Conservation (phyloP, 2,797 vertebrate species). For the Mus spretus region DNA sequence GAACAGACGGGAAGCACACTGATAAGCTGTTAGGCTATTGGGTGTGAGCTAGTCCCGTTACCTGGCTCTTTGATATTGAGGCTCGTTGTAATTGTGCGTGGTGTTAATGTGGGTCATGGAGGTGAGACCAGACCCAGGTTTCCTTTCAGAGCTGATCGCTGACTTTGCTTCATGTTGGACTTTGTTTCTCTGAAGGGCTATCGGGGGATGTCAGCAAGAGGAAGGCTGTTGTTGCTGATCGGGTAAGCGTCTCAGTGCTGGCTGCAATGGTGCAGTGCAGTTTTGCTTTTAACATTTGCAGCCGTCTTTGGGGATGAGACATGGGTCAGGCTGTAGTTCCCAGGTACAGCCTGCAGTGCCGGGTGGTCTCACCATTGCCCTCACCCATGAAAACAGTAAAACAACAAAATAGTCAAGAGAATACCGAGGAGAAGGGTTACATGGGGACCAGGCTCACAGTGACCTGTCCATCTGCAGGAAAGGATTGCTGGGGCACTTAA, state of each 20-base stretch:
- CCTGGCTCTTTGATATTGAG: neutral
- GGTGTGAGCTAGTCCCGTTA: neutral
- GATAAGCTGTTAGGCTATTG: neutral
- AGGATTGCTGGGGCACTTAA: constrained; percentile 14
- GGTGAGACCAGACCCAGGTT: neutral
- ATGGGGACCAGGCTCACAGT: constrained; percentile 2
- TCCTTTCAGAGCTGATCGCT: neutral
- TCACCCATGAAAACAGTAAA: constrained; percentile 13
- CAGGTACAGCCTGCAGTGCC: neutral
- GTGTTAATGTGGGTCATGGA: neutral
- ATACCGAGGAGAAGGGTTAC: neutral
- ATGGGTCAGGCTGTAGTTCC: neutral
- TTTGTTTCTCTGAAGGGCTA: constrained; percentile 90
- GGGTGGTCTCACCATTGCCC: neutral
- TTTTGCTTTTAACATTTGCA: constrained; percentile 27
- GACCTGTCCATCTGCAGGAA: neutral
- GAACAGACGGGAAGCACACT: neutral
- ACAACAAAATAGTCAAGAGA: constrained; percentile 18
- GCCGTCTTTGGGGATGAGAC: neutral
- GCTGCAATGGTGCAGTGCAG: neutral
- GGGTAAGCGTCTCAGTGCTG: constrained; percentile 89
- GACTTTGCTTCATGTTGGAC: constrained; percentile 44
- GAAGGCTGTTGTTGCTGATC: constrained; percentile 94
- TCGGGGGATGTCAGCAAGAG: constrained; percentile 94
- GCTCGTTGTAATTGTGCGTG: neutral